Percentiles rank a stretch among this genome's conserved stretches.
These are phyloP conservation scores for Salmo trutta DNA, from an alignment of 2,797 vertebrate genomes.

Conservation along the genomic window DNA sequence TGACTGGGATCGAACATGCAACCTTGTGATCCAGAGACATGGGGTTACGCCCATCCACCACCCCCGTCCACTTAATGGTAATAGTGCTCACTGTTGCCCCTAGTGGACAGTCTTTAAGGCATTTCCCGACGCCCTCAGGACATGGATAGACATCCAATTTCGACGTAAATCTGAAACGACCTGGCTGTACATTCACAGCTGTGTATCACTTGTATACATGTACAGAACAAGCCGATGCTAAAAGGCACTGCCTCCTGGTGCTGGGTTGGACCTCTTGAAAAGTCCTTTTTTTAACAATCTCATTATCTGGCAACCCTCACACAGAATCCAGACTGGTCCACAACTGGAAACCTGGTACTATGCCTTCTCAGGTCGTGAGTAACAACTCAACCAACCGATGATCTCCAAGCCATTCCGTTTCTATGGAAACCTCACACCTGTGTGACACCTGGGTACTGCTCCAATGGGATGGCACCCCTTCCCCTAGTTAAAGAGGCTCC, in stretches of 20 bases:
- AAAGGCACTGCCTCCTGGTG: background rate
- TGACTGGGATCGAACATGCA: too few species aligned
- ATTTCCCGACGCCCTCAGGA: too few species aligned
- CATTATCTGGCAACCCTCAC: conserved; percentile 34
- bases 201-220: too few species aligned
- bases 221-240: background rate
- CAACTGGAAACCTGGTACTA: conserved; percentile 35
- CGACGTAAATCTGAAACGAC: too few species aligned
- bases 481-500: conserved; percentile 20
- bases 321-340: conserved; percentile 17
- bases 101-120: too few species aligned
- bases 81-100: too few species aligned
- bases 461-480: conserved; percentile 14
- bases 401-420: conserved; percentile 25
- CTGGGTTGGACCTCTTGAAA: too few species aligned
- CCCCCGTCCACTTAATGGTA: too few species aligned
- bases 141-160: too few species aligned
- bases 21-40: too few species aligned
- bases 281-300: conserved; percentile 12
- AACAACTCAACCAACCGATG: conserved; percentile 28
- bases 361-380: conserved; percentile 17
- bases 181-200: too few species aligned
- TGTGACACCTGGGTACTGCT: conserved; percentile 30
- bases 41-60: too few species aligned
- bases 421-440: conserved; percentile 15